phyloP scores from a whole-genome alignment of 2,797 vertebrate genomes.

The Antrozous pallidus region DNA sequence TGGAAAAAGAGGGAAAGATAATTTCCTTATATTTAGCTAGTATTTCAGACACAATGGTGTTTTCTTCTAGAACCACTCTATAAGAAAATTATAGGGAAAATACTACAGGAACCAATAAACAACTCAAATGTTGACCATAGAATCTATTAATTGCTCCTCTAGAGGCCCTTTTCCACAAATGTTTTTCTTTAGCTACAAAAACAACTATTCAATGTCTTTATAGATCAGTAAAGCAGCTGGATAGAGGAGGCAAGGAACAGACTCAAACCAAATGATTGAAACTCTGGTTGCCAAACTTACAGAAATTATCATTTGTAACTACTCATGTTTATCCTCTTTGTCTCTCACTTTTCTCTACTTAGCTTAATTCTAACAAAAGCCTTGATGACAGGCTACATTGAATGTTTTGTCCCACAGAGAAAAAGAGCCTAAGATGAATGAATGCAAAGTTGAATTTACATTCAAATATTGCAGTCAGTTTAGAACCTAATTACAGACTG shows the following conservation, averaged over 20 bases:
- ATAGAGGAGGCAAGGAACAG: background rate
- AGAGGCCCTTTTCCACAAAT: background rate
- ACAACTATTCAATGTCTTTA: background rate
- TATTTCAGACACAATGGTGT: constrained; percentile 18
- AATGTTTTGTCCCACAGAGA: background rate
- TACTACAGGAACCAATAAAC: background rate
- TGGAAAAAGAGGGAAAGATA: background rate
- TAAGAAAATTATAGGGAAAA: background rate
- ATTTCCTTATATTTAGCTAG: background rate
- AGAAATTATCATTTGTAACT: background rate
- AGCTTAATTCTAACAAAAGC: background rate
- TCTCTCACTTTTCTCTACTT: background rate
- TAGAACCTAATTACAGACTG: background rate
- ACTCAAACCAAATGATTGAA: background rate
- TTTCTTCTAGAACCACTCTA: background rate
- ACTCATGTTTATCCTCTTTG: background rate
- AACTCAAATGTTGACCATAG: background rate
- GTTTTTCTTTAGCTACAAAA: background rate
- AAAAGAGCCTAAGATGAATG: background rate
- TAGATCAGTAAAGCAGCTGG: background rate
- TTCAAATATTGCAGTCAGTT: background rate
- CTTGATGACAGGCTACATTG: background rate
- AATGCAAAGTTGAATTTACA: background rate
- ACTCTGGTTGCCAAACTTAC: background rate
- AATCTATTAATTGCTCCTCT: background rate